Evolutionary conservation across 2,888 invertebrate species (phyloP).

Genomic region (Lepidonotus clava): DNA sequence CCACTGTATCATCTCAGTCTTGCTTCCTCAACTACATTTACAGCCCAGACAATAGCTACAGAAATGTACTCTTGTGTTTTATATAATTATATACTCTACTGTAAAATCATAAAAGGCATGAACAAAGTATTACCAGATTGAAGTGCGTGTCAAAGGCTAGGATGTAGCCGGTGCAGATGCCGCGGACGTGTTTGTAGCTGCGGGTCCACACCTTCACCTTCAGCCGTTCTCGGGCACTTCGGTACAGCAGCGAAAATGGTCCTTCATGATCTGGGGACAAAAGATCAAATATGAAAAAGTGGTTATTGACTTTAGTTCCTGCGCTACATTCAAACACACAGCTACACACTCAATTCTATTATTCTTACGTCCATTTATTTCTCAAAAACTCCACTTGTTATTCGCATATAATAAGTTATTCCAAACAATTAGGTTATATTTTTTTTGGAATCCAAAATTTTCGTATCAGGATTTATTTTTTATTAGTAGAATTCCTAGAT

Average conservation of each 20-base stretch:
- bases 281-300: not conserved
- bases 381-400: not conserved
- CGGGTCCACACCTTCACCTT: constrained; percentile 87
- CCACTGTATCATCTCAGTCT: no score
- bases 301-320: not conserved
- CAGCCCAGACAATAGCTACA: no score
- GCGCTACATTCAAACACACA: not conserved
- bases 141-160: constrained; percentile 96
- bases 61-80: no score
- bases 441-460: not conserved
- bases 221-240: constrained; percentile 72
- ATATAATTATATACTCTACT: no score
- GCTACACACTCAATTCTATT: not conserved
- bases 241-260: constrained; percentile 72
- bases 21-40: no score
- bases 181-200: constrained; percentile 87
- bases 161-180: constrained; percentile 89
- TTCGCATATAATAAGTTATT: not conserved
- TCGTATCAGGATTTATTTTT: not conserved
- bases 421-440: not conserved
- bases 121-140: constrained; percentile 86
- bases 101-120: no score
- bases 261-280: constrained; percentile 63
- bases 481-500: not conserved
- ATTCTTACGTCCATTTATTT: not conserved